Conservation (phyloP, 2,888 invertebrate genomes). For the Galeopsomyia nigrocyanea region DNA sequence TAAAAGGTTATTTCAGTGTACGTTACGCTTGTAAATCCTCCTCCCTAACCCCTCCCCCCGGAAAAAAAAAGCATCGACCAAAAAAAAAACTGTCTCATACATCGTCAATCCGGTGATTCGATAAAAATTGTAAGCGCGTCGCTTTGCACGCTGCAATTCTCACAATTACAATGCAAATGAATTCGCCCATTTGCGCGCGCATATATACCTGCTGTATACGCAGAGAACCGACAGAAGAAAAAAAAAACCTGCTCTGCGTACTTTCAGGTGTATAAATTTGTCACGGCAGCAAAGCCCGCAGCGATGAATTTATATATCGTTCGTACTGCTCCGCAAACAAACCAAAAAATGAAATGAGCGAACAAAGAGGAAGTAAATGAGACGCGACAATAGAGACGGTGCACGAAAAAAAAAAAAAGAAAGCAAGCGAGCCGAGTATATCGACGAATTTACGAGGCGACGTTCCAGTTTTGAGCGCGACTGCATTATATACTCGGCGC, state of each 20-base stretch:
- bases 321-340: too few species aligned
- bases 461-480: slow-evolving; percentile 41
- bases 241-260: slow-evolving; percentile 20
- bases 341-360: not conserved
- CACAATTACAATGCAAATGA: slow-evolving; percentile 61
- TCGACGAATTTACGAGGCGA: slow-evolving; percentile 62
- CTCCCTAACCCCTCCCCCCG: too few species aligned
- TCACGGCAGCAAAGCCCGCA: not conserved
- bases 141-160: slow-evolving; percentile 51
- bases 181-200: slow-evolving; percentile 24
- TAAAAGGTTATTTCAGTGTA: slow-evolving; percentile 2
- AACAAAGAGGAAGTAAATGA: slow-evolving; percentile 43
- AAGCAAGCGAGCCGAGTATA: slow-evolving; percentile 55
- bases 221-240: not conserved
- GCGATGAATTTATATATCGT: too few species aligned
- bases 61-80: not conserved
- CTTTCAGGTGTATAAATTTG: slow-evolving; percentile 42
- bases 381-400: slow-evolving; percentile 42
- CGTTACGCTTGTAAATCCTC: slow-evolving; percentile 10
- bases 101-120: slow-evolving; percentile 18
- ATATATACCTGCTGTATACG: not conserved
- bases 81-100: slow-evolving; percentile 21
- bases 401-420: slow-evolving; percentile 23
- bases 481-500: slow-evolving; percentile 26
- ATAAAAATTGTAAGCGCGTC: slow-evolving; percentile 32